Evolutionary conservation across 2,113 vertebrate species (phyloP).

Genomic region (Erpornis zantholeuca): DNA sequence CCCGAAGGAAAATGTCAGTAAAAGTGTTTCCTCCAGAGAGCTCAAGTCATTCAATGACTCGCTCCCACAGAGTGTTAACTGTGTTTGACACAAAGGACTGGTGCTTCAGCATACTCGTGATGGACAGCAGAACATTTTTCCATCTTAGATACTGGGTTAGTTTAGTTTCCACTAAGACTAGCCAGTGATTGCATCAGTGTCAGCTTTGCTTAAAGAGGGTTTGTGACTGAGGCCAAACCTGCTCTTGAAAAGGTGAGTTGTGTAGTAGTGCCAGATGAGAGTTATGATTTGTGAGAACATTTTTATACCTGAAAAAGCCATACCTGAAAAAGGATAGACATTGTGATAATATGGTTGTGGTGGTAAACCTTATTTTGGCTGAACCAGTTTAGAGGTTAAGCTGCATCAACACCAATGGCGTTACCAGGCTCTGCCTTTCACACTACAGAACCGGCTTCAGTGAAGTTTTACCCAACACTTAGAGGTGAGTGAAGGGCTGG

Average conservation of each 20-base stretch:
- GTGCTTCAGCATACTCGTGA: not conserved
- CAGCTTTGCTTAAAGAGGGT: not conserved
- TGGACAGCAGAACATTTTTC: not conserved
- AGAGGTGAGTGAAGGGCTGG: not conserved
- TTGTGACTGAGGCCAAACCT: not conserved
- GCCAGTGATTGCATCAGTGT: accelerated
- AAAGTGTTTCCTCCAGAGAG: not conserved
- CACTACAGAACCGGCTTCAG: not conserved
- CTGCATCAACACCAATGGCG: not conserved
- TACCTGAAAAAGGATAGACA: not conserved
- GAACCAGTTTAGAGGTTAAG: not conserved
- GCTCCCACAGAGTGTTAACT: not conserved
- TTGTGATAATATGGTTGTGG: not conserved
- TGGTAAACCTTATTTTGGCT: not conserved
- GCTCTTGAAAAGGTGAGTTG: not conserved
- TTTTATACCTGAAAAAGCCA: not conserved
- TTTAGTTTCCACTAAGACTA: not conserved
- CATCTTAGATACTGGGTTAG: not conserved
- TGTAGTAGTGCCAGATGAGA: not conserved
- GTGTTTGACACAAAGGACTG: not conserved
- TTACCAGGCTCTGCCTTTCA: not conserved
- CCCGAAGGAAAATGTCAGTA: not conserved
- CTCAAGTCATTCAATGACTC: not conserved
- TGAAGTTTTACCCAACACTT: not conserved
- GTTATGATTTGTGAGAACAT: not conserved